phyloP scores from a whole-genome alignment of 2,113 vertebrate species.

The Morone saxatilis region DNA sequence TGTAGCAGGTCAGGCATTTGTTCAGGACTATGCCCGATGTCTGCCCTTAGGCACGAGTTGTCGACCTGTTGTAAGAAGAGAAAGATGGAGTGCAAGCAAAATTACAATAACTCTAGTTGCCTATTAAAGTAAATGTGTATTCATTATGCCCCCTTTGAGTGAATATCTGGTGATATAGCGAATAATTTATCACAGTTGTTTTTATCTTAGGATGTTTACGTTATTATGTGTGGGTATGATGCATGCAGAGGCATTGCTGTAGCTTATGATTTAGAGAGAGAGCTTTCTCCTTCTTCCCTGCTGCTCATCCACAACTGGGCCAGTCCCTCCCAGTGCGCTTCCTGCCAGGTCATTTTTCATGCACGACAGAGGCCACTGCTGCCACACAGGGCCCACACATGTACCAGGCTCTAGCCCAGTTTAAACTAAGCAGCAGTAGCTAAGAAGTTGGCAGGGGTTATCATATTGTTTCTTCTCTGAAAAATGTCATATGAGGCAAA shows the following conservation, averaged over 20 bases:
- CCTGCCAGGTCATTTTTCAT: slow-evolving; percentile 44
- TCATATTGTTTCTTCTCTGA: not conserved
- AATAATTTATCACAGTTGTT: not conserved
- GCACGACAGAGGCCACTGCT: slow-evolving; percentile 34
- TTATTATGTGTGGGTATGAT: not conserved
- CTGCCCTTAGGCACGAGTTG: not conserved
- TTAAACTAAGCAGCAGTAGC: not conserved
- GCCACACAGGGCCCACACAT: slow-evolving; percentile 8
- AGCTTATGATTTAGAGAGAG: not conserved
- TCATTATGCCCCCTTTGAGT: not conserved
- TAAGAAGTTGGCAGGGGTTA: not conserved
- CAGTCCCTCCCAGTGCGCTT: slow-evolving; percentile 20
- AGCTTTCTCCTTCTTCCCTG: slow-evolving; percentile 18
- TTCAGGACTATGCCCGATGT: not conserved
- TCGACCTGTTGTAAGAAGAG: not conserved
- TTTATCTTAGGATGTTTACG: not conserved
- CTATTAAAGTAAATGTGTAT: not conserved
- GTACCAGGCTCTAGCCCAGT: slow-evolving; percentile 19
- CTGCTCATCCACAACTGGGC: slow-evolving; percentile 51
- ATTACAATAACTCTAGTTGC: not conserved
- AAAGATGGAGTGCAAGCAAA: not conserved
- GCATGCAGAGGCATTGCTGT: not conserved
- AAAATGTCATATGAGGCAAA: not conserved
- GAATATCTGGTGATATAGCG: not conserved
- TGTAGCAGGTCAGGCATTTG: not conserved